Evolutionary conservation across 1,140 invertebrate species (phyloP), one percentile per base, ranked within the genome.

Genomic region (Eubasilissa regina): DNA sequence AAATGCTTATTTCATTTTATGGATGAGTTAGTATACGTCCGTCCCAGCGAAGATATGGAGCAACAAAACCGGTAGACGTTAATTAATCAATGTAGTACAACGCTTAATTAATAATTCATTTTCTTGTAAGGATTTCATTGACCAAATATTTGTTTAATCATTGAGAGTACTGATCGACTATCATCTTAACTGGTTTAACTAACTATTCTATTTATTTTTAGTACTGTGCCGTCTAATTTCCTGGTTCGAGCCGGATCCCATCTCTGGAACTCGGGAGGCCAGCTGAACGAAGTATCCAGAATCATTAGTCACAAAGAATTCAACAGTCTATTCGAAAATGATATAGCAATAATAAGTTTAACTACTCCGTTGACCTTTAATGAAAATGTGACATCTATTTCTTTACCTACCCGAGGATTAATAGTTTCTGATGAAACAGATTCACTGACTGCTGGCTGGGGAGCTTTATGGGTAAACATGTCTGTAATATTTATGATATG

Each of bases 401-500:
- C 58, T 25, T 12, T 62, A 6, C 12, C 58, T 10, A 3, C 11
- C 4, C 19, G 13, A 21, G 58, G 25, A 21, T 9, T 62, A 12
- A 13, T 1, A 0, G 21, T 62, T 25, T 0, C 58, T 12, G 58
- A 62, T 62, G 58, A 21, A 35, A 62, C 19, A 8, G 17, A 62
- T 10, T 17, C 58, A 11, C 83, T 84, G 0, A 81, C 89, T 15
- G 85, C 85, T 15, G 89, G 89, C 9, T 90, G 88, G 87, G 86
- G 86, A 19, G 83, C 84, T 13, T 1, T 73, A 56, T 9, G 53
- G 53, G 53, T 56, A 56, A 56, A 6, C 4, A n/a, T n/a, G n/a
- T 15, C n/a, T 17, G 13, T 13, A 7, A 48, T 48, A 48, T 12
- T n/a, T n/a, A n/a, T n/a, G n/a, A 48, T 48, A 48, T 48, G 7